Evolutionary conservation across 1,140 invertebrate species (phyloP).

Genomic region (Cotesia chilonis): DNA sequence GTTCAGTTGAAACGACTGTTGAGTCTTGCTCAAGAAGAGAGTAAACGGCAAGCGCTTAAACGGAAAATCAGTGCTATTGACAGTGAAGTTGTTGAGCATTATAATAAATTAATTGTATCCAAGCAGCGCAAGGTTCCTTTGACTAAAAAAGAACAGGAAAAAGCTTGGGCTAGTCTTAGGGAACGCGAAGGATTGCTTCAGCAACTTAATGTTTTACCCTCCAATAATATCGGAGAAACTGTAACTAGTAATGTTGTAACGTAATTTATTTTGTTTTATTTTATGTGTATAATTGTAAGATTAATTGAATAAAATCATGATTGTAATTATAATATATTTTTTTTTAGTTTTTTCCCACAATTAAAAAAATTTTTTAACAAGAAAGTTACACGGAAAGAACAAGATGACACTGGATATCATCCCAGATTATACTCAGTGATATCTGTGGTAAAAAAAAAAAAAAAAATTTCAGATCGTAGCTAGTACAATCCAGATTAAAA

Average conservation of each 20-base stretch:
- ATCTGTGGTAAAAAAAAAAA: no score
- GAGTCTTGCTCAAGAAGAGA: constrained; percentile 71
- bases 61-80: constrained; percentile 75
- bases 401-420: no score
- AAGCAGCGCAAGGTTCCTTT: constrained; percentile 82
- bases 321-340: no score
- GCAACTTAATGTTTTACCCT: constrained; percentile 63
- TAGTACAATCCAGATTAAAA: no score
- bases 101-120: constrained; percentile 77
- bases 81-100: constrained; percentile 81
- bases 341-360: no score
- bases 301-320: no score
- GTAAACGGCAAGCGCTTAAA: constrained; percentile 74
- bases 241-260: constrained; percentile 32
- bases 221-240: constrained; percentile 56
- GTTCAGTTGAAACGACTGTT: constrained; percentile 72
- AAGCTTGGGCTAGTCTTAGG: constrained; percentile 74
- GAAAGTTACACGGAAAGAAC: no score
- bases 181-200: constrained; percentile 71
- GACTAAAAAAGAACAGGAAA: constrained; percentile 83
- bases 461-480: no score
- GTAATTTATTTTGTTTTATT: constrained; percentile 8
- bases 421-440: no score
- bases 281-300: no score
- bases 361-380: no score